Base-by-base conservation (phyloP, 2,888 invertebrate species). In the Himalopsyche kuldschensis region DNA sequence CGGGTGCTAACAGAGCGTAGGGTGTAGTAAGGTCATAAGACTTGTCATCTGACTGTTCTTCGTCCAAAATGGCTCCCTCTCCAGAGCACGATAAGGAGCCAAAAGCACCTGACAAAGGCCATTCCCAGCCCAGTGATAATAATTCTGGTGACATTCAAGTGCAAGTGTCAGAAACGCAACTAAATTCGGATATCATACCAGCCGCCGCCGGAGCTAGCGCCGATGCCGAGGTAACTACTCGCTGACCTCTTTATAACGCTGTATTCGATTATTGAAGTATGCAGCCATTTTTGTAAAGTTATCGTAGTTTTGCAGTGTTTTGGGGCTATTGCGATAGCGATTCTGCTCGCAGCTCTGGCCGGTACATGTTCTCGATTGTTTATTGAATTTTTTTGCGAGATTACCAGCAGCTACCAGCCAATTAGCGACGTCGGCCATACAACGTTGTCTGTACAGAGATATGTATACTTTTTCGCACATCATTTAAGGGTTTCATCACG, bases 81-180 rank as follows among this genome's bases (percentile, higher is more conserved):
- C 95, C 95, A 91, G 94, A 95, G 91, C 94, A 94, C 92, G 94
- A 94, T 91, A 94, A 93, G 92, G 94, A 94, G 92, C 94, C 94
- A 87, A 95, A 95, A 91, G 94, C 94, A 89, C 94, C 94, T 88
- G 94, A 95, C 91, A 95, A 95, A 93, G 90, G 90, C 90, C 89
- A 89, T 87, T 89, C 90, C 88, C 89, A 88, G 88, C 89, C 89
- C 87, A 88, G 89, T 86, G 89, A 88, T 87, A 91, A 93, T 87
- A 93, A 92, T 88, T 89, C 91, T 82, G 92, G 91, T 89, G 89
- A 90, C 87, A 89, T 90, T 87, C 90, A 90, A 87, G 90, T 89
- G 88, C 88, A 89, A 87, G 88, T 89, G 87, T 89, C 89, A 87
- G 92, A 92, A 87, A 90, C 90, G 87, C 89, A 89, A 88, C 88